These are phyloP conservation scores for Prunella strophiata DNA, from an alignment of 2,797 vertebrate species.

Conservation along the genomic window DNA sequence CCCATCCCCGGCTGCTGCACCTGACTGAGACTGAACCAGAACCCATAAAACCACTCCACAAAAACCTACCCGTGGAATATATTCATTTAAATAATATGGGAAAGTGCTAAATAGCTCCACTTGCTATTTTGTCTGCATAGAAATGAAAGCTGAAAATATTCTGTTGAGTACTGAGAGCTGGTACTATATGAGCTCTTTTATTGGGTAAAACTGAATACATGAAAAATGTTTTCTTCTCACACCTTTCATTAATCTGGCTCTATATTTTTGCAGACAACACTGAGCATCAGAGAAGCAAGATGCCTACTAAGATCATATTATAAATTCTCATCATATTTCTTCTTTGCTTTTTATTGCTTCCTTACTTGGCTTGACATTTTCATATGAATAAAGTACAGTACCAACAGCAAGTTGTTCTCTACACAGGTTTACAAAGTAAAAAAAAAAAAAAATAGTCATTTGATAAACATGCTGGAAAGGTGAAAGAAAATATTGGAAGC, in stretches of 20 bases:
- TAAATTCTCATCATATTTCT: conserved; percentile 61
- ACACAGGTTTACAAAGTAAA: conserved; percentile 21
- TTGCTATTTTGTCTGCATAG: background rate
- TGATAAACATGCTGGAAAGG: conserved; percentile 21
- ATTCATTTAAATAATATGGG: background rate
- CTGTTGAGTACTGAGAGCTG: background rate
- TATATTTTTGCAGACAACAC: conserved; percentile 4
- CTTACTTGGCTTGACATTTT: conserved; percentile 63
- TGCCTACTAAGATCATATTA: conserved; percentile 34
- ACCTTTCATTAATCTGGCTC: conserved; percentile 47
- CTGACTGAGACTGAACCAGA: accelerated
- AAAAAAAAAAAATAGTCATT: conserved; percentile 2
- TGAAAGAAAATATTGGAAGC: conserved; percentile 30
- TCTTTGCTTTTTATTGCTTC: conserved; percentile 58
- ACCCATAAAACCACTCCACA: background rate
- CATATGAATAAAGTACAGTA: conserved; percentile 55
- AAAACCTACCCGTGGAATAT: background rate
- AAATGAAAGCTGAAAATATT: background rate
- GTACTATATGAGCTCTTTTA: background rate
- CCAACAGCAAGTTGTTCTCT: conserved; percentile 27
- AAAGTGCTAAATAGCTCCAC: background rate
- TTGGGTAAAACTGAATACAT: background rate
- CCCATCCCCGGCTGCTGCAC: accelerated
- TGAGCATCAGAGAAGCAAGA: conserved; percentile 53
- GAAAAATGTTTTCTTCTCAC: conserved; percentile 15